Base-by-base conservation (phyloP, 2,888 invertebrate species). In the Sycophila texana region DNA sequence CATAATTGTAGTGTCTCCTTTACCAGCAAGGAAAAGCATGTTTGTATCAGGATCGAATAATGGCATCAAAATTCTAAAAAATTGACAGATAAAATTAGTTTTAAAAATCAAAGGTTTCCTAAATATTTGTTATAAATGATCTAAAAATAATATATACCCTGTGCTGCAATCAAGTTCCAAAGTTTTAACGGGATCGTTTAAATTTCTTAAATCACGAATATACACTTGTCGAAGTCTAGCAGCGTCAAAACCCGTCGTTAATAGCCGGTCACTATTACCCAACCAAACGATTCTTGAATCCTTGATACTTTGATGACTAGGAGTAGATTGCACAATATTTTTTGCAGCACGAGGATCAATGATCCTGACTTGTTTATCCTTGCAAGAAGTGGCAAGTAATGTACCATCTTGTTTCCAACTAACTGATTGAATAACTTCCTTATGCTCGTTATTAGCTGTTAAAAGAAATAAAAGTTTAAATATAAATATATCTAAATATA, bases 21-120 rank as follows among this genome's bases (percentile, higher is more conserved):
- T 98, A 58, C 98, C 98, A 75, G 97, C 96, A 78, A 99, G 92
- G 92, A 98, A 98, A 80, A 98, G 92, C 97, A 99, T 98, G 85
- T 96, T 96, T 58, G 99, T 98, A 87, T 99, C 98, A 16, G 95
- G 92, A 91, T 99, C 99, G 89, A 94, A 98, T 7, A 98, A 92
- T 0, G 98, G 98, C 93, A 98, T 97, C 82, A 98, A 92, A 80
- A 98, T 95, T 47, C 94, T 94, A 85, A 39, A 88, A 84, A 81
- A 26, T 53, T 39, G 20, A 65, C 53, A 13, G 61, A 30, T 26
- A 49, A 72, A 30, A 30, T 71, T 61, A 65, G 39, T 39, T 10
- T 30, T 39, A 10, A 39, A 10, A 39, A 10, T 39, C 5, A 39
- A 39, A 39, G 7, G 1, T 39, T 39, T 7, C 7, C 7, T 0